phyloP scores from a whole-genome alignment of 2,797 vertebrate species.

The Aselliscus stoliczkanus region DNA sequence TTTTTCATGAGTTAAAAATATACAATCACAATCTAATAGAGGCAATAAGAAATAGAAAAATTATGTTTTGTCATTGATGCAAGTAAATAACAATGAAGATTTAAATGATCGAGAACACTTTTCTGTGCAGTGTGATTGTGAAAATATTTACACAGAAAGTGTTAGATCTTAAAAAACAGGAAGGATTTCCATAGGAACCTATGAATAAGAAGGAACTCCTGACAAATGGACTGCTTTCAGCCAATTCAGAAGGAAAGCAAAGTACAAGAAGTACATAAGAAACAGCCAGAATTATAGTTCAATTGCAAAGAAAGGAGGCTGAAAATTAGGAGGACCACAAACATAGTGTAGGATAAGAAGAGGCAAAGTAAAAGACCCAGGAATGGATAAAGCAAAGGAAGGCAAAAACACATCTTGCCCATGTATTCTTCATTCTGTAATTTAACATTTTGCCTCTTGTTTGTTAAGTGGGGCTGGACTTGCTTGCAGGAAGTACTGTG shows the following conservation, averaged over 20 bases:
- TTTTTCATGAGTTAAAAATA: background rate
- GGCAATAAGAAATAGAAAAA: background rate
- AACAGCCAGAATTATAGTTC: background rate
- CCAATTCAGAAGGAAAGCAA: background rate
- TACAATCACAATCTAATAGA: background rate
- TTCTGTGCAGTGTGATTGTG: background rate
- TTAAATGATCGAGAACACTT: background rate
- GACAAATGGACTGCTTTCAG: background rate
- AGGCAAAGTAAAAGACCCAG: background rate
- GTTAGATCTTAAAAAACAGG: background rate
- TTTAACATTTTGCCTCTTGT: background rate
- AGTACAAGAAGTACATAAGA: background rate
- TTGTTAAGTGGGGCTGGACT: background rate
- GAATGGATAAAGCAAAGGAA: background rate
- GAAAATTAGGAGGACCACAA: background rate
- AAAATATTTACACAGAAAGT: background rate
- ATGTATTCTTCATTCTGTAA: background rate
- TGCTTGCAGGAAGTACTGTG: background rate
- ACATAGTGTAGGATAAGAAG: background rate
- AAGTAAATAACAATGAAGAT: background rate
- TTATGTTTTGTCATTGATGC: background rate
- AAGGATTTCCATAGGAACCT: background rate
- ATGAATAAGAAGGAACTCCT: background rate
- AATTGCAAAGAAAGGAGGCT: background rate
- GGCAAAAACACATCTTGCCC: rapidly evolving